Evolutionary conservation across 37 sponge, comb jelly and placozoan species (phyloP), one percentile per base, ranked within the genome.

Genomic region (Hormiphora californensis): DNA sequence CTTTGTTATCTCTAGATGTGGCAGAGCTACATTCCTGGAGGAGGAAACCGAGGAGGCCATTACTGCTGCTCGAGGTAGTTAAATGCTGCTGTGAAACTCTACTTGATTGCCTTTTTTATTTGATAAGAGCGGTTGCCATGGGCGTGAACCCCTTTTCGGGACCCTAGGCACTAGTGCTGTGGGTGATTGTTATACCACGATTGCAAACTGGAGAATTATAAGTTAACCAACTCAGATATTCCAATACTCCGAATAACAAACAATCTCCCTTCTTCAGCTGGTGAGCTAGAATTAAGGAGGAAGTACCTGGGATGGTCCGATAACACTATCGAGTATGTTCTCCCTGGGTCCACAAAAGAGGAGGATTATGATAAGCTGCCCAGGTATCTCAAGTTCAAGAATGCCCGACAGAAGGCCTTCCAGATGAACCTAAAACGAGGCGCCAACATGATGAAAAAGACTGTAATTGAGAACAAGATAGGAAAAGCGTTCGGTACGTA

Each of bases 401-500:
- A 57, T 15, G 61, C 61, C 21, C n/a, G 61, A 15, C 61, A 57
- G 61, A 57, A 57, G 22, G 61, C 61, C 3, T 57, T 57, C 22
- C 61, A 57, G 22, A 25, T 57, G 17, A 57, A 57, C 27, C 61
- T 57, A 4, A 57, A 12, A 15, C 9, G 61, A 57, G 61, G 61
- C 3, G 30, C n/a, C 61, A 57, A 57, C 21, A 57, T 57, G 61
- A 57, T 57, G 61, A 57, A 57, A 30, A 25, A 30, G 27, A 57
- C 61, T 57, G 61, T 57, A 25, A 57, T 57, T 30, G 61, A 57
- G 61, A 57, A 57, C 61, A 57, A 57, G 27, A 57, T 57, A 21
- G 27, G 61, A 25, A 30, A 28, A 25, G 21, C 27, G n/a, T 57
- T 57, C 21, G 61, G 61, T 57, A 15, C n/a, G 61, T 28, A n/a